Evolutionary conservation across 2,888 invertebrate species (phyloP).

Genomic region (Dasysyrphus albostriatus): DNA sequence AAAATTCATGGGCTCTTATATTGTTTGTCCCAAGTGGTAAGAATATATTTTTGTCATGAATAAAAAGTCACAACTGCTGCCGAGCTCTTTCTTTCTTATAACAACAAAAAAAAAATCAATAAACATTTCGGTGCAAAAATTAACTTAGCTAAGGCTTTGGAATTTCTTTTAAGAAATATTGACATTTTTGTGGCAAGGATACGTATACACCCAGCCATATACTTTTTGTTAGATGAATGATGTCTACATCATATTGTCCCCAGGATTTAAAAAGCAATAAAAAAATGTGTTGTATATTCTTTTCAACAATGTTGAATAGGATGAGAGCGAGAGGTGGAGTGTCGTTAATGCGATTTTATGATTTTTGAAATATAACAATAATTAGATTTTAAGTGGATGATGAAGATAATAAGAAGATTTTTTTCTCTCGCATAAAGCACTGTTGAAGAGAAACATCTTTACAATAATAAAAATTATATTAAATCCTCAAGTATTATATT

Average conservation of each 20-base stretch:
- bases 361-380: conserved; percentile 38
- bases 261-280: conserved; percentile 8
- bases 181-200: conserved; percentile 22
- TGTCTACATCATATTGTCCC: background rate
- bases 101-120: conserved; percentile 2
- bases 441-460: background rate
- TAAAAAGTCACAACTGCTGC: background rate
- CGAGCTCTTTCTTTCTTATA: background rate
- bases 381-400: conserved; percentile 35
- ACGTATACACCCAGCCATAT: no score
- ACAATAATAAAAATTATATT: background rate
- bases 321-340: background rate
- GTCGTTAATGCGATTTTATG: conserved; percentile 37
- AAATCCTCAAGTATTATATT: background rate
- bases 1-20: background rate
- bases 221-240: background rate
- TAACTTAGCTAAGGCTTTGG: conserved; percentile 7
- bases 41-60: background rate
- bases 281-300: background rate
- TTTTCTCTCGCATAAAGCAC: background rate
- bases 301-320: background rate
- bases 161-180: conserved; percentile 6
- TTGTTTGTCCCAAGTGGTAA: background rate
- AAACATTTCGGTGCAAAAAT: conserved; percentile 16
- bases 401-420: conserved; percentile 18